These are phyloP conservation scores for Notiomystis cincta DNA, from an alignment of 2,113 vertebrate species.

Conservation along the genomic window DNA sequence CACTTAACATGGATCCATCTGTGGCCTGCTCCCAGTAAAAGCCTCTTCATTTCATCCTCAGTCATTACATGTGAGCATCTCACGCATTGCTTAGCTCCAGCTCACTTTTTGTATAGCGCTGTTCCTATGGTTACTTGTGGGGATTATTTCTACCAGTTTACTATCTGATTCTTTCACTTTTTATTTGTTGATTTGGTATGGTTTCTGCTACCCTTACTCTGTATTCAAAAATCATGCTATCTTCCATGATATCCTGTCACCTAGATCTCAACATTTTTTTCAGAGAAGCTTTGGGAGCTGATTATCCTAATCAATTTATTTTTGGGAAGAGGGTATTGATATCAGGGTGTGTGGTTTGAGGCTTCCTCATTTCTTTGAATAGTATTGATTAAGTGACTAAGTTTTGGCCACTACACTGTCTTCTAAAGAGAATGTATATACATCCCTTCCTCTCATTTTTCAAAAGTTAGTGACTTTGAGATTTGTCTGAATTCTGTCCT, in stretches of 20 bases:
- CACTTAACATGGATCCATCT: slow-evolving; percentile 45
- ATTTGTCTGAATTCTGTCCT: neutral
- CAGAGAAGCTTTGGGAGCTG: neutral
- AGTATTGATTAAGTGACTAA: neutral
- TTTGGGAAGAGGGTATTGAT: neutral
- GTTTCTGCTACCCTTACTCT: neutral
- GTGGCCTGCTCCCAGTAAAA: slow-evolving; percentile 35
- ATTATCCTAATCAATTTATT: neutral
- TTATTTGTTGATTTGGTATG: neutral
- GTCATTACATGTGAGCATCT: slow-evolving; percentile 3
- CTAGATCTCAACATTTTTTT: neutral
- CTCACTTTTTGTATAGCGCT: neutral
- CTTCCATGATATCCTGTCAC: neutral
- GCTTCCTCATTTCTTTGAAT: neutral
- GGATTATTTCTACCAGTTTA: slow-evolving; percentile 11
- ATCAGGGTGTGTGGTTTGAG: neutral
- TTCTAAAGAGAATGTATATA: neutral
- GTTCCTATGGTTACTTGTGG: slow-evolving; percentile 40
- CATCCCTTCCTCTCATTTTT: neutral
- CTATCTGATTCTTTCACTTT: neutral
- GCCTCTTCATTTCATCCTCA: slow-evolving; percentile 32
- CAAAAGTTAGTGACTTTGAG: neutral
- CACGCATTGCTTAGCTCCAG: neutral
- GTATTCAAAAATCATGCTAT: neutral
- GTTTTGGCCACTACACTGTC: neutral